Percentiles rank a stretch among this genome's conserved stretches.
phyloP scores from a whole-genome alignment of 2,797 vertebrate genomes.

The Odontamblyopus lacepedii region DNA sequence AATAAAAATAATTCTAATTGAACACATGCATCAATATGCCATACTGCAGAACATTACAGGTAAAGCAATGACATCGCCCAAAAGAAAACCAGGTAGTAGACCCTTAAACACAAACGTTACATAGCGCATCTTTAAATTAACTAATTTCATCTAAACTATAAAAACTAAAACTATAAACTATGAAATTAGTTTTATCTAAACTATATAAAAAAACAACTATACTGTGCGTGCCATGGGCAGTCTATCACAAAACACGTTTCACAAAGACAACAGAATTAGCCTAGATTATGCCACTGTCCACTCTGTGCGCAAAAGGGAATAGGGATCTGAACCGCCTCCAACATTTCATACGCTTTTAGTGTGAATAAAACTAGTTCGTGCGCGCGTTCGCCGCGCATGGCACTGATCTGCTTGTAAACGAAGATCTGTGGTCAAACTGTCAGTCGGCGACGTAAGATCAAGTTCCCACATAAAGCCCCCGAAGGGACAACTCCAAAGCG shows the following conservation, averaged over 20 bases:
- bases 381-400: conserved; percentile 37
- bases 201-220: too few relatives aligned
- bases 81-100: too few relatives aligned
- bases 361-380: conserved; percentile 27
- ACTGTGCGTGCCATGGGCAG: background rate
- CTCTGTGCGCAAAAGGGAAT: conserved; percentile 1
- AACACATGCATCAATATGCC: too few relatives aligned
- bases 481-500: conserved; percentile 57
- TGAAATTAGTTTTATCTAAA: too few relatives aligned
- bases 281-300: conserved; percentile 33
- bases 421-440: conserved; percentile 65
- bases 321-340: background rate
- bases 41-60: too few relatives aligned
- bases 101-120: too few relatives aligned
- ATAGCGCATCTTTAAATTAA: too few relatives aligned
- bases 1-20: too few relatives aligned
- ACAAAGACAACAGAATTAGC: conserved; percentile 34
- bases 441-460: conserved; percentile 68
- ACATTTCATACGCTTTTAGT: conserved; percentile 18
- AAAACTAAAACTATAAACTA: too few relatives aligned
- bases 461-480: conserved; percentile 65
- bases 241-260: conserved; percentile 30
- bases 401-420: conserved; percentile 58
- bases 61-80: too few relatives aligned
- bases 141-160: background rate